These are phyloP conservation scores for Anniella stebbinsi DNA, from an alignment of 2,797 vertebrate genomes.

Conservation along the genomic window DNA sequence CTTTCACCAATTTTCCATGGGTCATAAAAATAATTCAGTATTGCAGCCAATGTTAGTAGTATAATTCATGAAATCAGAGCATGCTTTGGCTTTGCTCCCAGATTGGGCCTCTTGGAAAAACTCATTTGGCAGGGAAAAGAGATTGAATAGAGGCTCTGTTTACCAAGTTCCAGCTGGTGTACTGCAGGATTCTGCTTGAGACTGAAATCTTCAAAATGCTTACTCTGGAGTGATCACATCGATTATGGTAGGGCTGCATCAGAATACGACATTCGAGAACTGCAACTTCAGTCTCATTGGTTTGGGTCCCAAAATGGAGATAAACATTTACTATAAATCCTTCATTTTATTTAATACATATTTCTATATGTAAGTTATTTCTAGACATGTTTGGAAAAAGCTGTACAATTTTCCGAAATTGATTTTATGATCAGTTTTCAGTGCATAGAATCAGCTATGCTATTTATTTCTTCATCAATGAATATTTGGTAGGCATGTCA, in stretches of 20 bases:
- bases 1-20: slow-evolving; percentile 17
- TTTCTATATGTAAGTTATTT: neutral
- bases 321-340: slow-evolving; percentile 1
- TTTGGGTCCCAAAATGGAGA: neutral
- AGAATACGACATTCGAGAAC: neutral
- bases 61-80: slow-evolving; percentile 31
- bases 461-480: neutral
- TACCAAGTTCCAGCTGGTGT: slow-evolving; percentile 20
- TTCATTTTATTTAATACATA: neutral
- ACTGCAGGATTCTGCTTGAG: neutral
- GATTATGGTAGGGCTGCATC: neutral
- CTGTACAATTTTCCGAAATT: neutral
- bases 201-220: neutral
- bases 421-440: neutral
- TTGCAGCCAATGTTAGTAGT: slow-evolving; percentile 28
- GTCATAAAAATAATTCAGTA: slow-evolving; percentile 36
- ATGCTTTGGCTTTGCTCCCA: slow-evolving; percentile 39
- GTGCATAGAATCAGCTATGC: neutral
- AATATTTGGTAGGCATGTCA: neutral
- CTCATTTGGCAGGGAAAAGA: slow-evolving; percentile 14
- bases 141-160: slow-evolving; percentile 38
- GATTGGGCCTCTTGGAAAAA: slow-evolving; percentile 17
- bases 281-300: slow-evolving; percentile 1
- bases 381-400: neutral
- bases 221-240: neutral